Percentiles rank a stretch among this genome's conserved stretches.
Evolutionary conservation across 2,113 vertebrate genomes (phyloP).

Genomic region (Nothoprocta pentlandii): DNA sequence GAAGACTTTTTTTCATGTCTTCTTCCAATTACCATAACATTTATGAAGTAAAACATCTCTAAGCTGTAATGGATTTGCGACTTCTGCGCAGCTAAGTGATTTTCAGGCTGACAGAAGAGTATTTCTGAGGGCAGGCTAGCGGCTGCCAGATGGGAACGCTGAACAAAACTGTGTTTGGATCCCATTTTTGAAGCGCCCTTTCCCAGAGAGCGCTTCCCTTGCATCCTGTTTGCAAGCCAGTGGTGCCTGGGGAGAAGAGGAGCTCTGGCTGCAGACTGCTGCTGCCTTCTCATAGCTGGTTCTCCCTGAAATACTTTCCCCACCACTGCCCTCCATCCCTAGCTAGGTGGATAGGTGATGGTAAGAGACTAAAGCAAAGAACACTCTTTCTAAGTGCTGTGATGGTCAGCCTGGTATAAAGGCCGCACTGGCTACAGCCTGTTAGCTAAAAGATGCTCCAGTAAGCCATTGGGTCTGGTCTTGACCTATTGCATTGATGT

Average conservation of each 20-base stretch:
- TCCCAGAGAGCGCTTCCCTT: neutral
- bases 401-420: neutral
- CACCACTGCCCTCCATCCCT: neutral
- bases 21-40: neutral
- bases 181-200: neutral
- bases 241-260: neutral
- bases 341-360: neutral
- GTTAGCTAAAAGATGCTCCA: neutral
- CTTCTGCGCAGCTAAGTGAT: neutral
- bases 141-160: neutral
- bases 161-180: neutral
- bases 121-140: neutral
- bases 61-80: neutral
- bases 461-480: neutral
- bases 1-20: neutral
- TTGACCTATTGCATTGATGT: fast-evolving
- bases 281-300: neutral
- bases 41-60: neutral
- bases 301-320: neutral
- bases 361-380: neutral
- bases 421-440: neutral
- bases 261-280: neutral
- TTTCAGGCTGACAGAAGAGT: neutral
- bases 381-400: neutral
- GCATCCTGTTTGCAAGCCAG: neutral